Evolutionary conservation across 2,113 vertebrate genomes (phyloP), one percentile per base, ranked within the genome.

Genomic region (Mustela lutreola): DNA sequence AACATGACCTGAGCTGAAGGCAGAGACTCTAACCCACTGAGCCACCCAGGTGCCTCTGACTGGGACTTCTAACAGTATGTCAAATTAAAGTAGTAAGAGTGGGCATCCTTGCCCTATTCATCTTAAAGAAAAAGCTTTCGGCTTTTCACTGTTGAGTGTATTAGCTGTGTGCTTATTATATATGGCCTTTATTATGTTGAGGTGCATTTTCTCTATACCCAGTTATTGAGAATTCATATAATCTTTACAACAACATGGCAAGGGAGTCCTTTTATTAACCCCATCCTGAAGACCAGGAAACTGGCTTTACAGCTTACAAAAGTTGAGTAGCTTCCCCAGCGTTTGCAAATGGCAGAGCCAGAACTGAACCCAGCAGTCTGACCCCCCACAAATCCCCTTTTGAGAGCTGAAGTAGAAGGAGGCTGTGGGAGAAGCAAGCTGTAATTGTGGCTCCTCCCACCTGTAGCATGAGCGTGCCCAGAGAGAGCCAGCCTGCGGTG

Each of bases 201-300:
- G 62, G 33, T 90, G 28, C 26, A n/a, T 42, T 81, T 26, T 50
- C 11, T 53, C 48, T 60, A 33, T 16, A 33, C 50, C 19, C 8
- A n/a, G 48, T 82, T 82, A 36, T 71, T 45, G 31, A 36, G 33
- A 84, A 36, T 65, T 79, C 76, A 31, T 60, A 39, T 82, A 31
- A 63, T 76, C 36, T 58, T 94, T 92, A 76, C 26, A 82, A 26
- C 4, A 67, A 15, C 12, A 6, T 24, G 24, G 2, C 21, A 42
- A 65, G 15, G 48, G 65, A 45, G 26, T 81, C 21, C 81, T 87
- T 78, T 70, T 39, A 62, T 56, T 60, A 62, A 63, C 45, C 42
- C 42, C 78, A 63, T 89, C 85, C 31, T 93, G 79, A 85, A 85
- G 53, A 83, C 58, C 24, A 63, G 70, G 67, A 84, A 84, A 79